phyloP scores from a whole-genome alignment of 1,140 invertebrate genomes.

The Papilio polytes region DNA sequence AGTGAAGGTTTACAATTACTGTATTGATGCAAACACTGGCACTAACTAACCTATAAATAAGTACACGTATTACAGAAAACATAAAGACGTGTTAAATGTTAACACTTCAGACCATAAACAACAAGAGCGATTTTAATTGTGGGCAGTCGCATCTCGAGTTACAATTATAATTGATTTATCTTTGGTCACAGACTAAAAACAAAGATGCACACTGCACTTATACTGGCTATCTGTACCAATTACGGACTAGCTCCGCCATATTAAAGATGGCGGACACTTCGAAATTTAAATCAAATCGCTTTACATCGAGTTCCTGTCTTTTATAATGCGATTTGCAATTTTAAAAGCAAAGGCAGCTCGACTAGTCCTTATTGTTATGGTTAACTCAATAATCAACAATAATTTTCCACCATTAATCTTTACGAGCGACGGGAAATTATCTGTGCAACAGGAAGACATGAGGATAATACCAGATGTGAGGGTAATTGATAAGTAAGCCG shows the following conservation, averaged over 20 bases:
- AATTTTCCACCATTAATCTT: conserved; percentile 34
- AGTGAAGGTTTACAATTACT: background rate
- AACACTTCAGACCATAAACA: conserved; percentile 8
- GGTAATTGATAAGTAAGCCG: conserved; percentile 17
- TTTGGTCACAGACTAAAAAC: conserved; percentile 25
- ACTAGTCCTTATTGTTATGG: conserved; percentile 26
- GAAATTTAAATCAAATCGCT: conserved; percentile 10
- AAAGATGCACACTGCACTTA: background rate
- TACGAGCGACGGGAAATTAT: conserved; percentile 24
- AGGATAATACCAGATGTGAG: conserved; percentile 13
- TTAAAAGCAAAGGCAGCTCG: background rate
- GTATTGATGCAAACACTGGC: background rate
- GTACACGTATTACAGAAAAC: background rate
- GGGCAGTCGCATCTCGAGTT: conserved; percentile 34
- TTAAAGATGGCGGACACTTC: conserved; percentile 9
- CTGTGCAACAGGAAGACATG: conserved; percentile 14
- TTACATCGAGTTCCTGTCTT: background rate
- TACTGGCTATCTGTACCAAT: background rate
- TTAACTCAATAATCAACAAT: conserved; percentile 32
- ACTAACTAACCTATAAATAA: background rate
- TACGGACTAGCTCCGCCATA: background rate
- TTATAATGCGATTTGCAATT: background rate
- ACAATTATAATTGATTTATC: conserved; percentile 39
- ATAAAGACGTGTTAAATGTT: conserved; percentile 26
- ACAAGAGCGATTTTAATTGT: conserved; percentile 31